Base-by-base conservation (phyloP, 1,140 invertebrate genomes). In the Pseudomyrmex sp. region DNA sequence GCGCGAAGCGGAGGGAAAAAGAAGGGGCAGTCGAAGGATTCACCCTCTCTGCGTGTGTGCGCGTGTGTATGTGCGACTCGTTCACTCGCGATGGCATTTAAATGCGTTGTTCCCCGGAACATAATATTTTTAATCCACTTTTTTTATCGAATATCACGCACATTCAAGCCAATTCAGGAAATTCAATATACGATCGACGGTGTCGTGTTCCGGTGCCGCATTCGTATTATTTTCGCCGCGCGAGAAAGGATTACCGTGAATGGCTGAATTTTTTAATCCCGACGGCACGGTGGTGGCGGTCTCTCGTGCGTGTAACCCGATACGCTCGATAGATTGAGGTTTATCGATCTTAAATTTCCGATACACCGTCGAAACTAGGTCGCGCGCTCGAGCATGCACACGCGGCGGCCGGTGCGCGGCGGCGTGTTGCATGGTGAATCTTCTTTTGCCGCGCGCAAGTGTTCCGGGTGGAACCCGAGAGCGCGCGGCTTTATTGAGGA, bases 261-360 rank as follows among this genome's bases (percentile, higher is more conserved):
- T 91, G 90, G 91, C 91, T 88, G 82, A 84, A 92, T 92, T 93
- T 93, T 94, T 93, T 93, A 94, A 94, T 94, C 90, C 92, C 85
- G 50, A 13, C 50, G 50, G 50, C 54, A 12, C 62, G 50, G 26
- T 26, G 70, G 73, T 85, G 82, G 84, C 85, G 90, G 84, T 84
- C 90, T 88, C 62, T 62, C 44, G 63, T 26, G 69, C 79, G 46
- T 66, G 93, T 93, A 94, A 94, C 90, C 89, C 75, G 92, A 94
- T 93, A 93, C 84, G 87, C 85, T 65, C 88, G 88, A 93, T 92
- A 90, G 88, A 90, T 91, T 77, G 88, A 73, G 89, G 90, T 92
- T 94, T 94, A 94, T 94, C 91, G 93, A 93, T 94, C 92, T 94
- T 93, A 90, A 92, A 92, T 94, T 94, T 93, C 93, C 90, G 90